Percentiles rank a stretch among this genome's conserved stretches.
Conservation (phyloP, 2,113 vertebrate species). For the Aphelocoma coerulescens region DNA sequence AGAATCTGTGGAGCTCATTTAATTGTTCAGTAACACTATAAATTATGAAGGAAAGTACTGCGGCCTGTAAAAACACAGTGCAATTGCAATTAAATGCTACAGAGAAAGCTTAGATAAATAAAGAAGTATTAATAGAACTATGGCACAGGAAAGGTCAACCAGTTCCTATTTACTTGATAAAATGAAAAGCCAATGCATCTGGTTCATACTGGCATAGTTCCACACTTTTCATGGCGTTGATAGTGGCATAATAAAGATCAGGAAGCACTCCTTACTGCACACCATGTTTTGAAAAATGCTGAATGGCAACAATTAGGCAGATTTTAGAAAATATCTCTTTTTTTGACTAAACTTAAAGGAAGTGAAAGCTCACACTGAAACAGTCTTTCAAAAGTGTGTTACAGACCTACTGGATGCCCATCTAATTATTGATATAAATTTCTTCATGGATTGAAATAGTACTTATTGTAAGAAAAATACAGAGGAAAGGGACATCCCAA, state of each 20-base stretch:
- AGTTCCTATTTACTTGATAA: not conserved
- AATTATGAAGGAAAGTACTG: not conserved
- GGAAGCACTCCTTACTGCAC: not conserved
- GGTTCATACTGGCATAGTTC: not conserved
- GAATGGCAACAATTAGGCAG: not conserved
- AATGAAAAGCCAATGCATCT: not conserved
- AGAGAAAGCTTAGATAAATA: conserved; percentile 34
- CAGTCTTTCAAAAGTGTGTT: not conserved
- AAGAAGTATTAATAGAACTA: conserved; percentile 1
- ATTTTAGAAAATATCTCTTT: not conserved
- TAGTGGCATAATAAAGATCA: not conserved
- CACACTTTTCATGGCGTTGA: not conserved
- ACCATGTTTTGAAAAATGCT: not conserved
- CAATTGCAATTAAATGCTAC: conserved; percentile 26
- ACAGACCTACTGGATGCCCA: not conserved
- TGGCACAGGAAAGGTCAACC: not conserved
- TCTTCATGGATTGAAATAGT: not conserved
- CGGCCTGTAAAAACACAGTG: not conserved
- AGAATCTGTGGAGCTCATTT: not conserved
- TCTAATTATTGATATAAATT: not conserved
- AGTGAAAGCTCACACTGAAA: not conserved
- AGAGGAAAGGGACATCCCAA: not conserved
- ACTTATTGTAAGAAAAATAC: not conserved
- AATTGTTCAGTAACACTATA: not conserved
- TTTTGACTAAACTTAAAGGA: not conserved